phyloP scores from a whole-genome alignment of 2,888 invertebrate genomes.

The Stegana nigrithorax region DNA sequence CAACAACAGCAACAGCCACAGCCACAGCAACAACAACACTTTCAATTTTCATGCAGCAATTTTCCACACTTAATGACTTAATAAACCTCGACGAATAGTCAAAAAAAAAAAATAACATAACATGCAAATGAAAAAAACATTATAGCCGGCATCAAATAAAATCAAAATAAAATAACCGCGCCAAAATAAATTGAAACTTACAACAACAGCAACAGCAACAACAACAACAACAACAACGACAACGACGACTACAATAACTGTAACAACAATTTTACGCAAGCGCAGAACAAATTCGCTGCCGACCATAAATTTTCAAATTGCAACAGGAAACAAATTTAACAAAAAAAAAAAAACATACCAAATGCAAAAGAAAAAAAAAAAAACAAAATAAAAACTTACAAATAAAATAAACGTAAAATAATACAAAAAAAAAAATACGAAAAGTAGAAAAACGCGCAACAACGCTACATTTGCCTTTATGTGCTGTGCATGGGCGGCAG shows the following conservation, averaged over 20 bases:
- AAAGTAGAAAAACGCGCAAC: conserved; percentile 52
- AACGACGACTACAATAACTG: neutral
- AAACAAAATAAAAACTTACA: conserved; percentile 4
- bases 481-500: conserved; percentile 22
- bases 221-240: conserved; percentile 17
- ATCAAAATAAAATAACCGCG: conserved; percentile 13
- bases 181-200: conserved; percentile 50
- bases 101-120: no score
- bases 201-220: conserved; percentile 39
- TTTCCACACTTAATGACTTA: conserved; percentile 37
- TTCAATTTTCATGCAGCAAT: conserved; percentile 32
- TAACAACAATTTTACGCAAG: conserved; percentile 52
- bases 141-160: neutral
- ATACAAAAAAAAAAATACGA: conserved; percentile 27
- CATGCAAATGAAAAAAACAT: neutral
- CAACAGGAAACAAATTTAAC: conserved; percentile 15
- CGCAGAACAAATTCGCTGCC: conserved; percentile 47
- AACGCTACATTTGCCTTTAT: neutral
- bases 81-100: conserved; percentile 28
- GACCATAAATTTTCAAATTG: conserved; percentile 56
- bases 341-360: conserved; percentile 2
- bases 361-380: conserved; percentile 26
- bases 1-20: no score
- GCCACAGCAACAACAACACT: no score
- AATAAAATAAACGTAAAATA: neutral